A percentile compares a stretch with the other conserved stretches of the same genome.
phyloP scores from a whole-genome alignment of 2,888 invertebrate species.

The Aelia acuminata region DNA sequence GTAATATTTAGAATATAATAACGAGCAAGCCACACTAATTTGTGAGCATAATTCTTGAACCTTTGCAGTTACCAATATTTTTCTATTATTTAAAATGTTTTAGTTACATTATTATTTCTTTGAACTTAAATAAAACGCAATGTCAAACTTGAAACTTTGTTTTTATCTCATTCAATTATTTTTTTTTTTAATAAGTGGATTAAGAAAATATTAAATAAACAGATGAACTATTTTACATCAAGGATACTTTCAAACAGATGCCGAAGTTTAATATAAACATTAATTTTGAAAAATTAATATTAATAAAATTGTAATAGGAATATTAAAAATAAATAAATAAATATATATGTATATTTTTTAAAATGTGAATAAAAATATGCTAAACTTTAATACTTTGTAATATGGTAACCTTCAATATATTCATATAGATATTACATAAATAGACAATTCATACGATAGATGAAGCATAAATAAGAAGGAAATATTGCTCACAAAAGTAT shows the following conservation, averaged over 20 bases:
- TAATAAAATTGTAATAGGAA: neutral
- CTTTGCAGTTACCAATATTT: neutral
- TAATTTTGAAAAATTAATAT: neutral
- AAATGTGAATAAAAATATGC: neutral
- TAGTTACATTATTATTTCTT: neutral
- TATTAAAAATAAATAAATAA: neutral
- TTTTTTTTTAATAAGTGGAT: too few relatives aligned
- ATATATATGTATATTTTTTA: neutral
- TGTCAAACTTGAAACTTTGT: too few relatives aligned
- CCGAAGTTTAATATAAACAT: neutral
- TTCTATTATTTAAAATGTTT: neutral
- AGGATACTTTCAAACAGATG: neutral
- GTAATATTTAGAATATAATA: too few relatives aligned
- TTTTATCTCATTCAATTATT: too few relatives aligned
- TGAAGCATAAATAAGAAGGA: constrained; percentile 8
- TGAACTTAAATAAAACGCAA: too few relatives aligned
- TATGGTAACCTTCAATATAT: constrained; percentile 23
- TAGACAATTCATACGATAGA: neutral
- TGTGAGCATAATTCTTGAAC: neutral
- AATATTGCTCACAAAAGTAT: constrained; percentile 44
- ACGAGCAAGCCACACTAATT: too few relatives aligned
- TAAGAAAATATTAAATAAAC: too few relatives aligned
- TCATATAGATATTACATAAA: constrained; percentile 1
- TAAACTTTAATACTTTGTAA: neutral
- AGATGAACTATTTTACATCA: too few relatives aligned